Conservation (phyloP, 1,140 invertebrate species). For the Cotesia chilonis region DNA sequence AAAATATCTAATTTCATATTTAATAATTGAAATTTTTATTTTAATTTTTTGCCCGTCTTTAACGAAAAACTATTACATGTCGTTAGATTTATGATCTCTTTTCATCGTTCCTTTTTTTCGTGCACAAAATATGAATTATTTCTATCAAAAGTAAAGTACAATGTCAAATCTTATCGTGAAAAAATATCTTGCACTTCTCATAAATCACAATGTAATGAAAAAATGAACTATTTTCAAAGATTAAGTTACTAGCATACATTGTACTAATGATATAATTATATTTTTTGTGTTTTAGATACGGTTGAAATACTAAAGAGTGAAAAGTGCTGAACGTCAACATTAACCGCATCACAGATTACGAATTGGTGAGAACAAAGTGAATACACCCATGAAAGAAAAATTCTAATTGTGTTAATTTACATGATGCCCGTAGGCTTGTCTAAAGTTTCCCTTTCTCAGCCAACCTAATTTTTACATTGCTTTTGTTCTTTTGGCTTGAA, state of each 20-base stretch:
- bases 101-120: too few species aligned
- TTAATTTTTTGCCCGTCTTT: too few species aligned
- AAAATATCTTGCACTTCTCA: background rate
- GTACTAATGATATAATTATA: background rate
- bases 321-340: conserved; percentile 25
- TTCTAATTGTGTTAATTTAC: conserved; percentile 24
- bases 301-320: conserved; percentile 14
- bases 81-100: too few species aligned
- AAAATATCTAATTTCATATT: too few species aligned
- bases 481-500: background rate
- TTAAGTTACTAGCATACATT: background rate
- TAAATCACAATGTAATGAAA: background rate
- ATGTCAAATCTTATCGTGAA: background rate
- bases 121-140: background rate
- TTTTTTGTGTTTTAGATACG: conserved; percentile 13
- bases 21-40: too few species aligned
- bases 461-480: background rate
- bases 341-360: conserved; percentile 11
- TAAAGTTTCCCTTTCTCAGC: conserved; percentile 18
- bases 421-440: background rate
- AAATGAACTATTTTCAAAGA: too few species aligned
- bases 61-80: too few species aligned
- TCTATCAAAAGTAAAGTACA: too few species aligned
- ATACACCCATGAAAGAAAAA: background rate
- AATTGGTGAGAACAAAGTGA: conserved; percentile 14